phyloP scores from a whole-genome alignment of 1,140 invertebrate genomes.

The Orchestia grillus region DNA sequence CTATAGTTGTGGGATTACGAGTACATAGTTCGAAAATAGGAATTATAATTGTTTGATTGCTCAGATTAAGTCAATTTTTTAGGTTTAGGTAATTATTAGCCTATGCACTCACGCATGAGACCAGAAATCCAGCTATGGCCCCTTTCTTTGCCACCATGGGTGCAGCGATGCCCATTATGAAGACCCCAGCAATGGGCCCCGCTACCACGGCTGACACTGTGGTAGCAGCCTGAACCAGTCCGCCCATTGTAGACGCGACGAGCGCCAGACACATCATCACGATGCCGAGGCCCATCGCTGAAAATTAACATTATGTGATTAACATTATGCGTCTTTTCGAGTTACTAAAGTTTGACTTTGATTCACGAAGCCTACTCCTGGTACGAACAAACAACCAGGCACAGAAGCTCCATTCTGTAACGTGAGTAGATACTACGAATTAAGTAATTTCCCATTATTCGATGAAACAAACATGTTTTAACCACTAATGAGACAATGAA shows the following conservation, averaged over 20 bases:
- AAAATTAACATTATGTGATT: background rate
- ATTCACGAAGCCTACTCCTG: background rate
- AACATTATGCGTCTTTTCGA: background rate
- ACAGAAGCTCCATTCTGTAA: background rate
- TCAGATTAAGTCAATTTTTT: too few relatives aligned
- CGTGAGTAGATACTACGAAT: too few relatives aligned
- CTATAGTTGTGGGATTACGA: too few relatives aligned
- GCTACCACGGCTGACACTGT: background rate
- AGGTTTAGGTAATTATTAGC: too few relatives aligned
- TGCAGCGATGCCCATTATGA: background rate
- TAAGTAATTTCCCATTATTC: too few relatives aligned
- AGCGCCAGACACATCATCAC: background rate
- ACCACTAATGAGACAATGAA: too few relatives aligned
- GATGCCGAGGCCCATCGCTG: background rate
- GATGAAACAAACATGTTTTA: too few relatives aligned
- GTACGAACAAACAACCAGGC: background rate
- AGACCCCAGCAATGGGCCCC: slow-evolving; percentile 31
- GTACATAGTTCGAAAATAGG: too few relatives aligned
- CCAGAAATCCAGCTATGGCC: background rate
- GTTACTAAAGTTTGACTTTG: background rate
- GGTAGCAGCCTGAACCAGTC: background rate
- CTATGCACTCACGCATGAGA: background rate
- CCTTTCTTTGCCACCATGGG: background rate
- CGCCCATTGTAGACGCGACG: background rate
- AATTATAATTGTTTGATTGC: too few relatives aligned